These are phyloP conservation scores for Coboldia fuscipes DNA, from an alignment of 1,140 invertebrate species.

Conservation along the genomic window DNA sequence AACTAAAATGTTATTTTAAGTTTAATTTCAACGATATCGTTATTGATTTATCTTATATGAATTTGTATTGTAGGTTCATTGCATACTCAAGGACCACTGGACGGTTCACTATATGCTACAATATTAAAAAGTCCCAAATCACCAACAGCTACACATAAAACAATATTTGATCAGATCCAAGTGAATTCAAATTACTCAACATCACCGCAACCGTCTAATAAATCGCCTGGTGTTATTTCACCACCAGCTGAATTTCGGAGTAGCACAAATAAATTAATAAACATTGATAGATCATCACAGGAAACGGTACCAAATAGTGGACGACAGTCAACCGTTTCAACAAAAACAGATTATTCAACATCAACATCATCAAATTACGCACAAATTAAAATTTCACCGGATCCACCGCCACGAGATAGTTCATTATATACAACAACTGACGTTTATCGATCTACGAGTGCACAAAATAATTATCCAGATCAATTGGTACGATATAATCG, in stretches of 20 bases:
- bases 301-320: neutral
- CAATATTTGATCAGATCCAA: neutral
- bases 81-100: slow-evolving; percentile 5
- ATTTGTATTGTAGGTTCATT: slow-evolving; percentile 3
- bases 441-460: slow-evolving; percentile 1
- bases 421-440: neutral
- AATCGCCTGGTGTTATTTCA: neutral
- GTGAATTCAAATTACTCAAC: neutral
- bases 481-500: neutral
- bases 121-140: slow-evolving; percentile 5
- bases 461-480: slow-evolving; percentile 1
- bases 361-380: neutral
- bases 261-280: neutral
- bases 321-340: neutral
- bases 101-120: slow-evolving; percentile 6
- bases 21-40: too few species aligned
- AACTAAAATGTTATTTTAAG: too few species aligned
- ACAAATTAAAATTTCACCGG: neutral
- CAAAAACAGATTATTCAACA: neutral
- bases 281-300: neutral
- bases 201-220: neutral
- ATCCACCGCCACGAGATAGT: neutral
- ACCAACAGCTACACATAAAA: neutral
- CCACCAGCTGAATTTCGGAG: slow-evolving; percentile 1
- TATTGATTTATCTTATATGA: too few species aligned